phyloP scores from a whole-genome alignment of 2,797 vertebrate species.

The Cyclura pinguis region DNA sequence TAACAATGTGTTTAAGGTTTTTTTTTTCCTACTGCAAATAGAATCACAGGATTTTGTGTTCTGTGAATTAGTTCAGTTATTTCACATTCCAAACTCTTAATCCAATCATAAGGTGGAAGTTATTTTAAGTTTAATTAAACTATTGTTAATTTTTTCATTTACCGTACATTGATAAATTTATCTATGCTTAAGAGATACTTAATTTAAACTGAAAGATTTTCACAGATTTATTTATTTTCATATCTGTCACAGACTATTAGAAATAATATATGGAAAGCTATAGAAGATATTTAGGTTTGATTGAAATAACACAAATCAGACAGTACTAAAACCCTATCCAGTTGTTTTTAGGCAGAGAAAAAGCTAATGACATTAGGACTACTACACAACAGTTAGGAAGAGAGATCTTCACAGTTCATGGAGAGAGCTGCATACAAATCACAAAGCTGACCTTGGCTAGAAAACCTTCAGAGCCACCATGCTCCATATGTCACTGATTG shows the following conservation, averaged over 20 bases:
- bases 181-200: constrained; percentile 42
- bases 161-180: constrained; percentile 42
- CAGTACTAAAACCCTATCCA: constrained; percentile 14
- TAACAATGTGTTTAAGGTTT: constrained; percentile 59
- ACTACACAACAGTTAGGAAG: neutral
- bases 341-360: constrained; percentile 21
- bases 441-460: neutral
- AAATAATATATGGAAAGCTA: constrained; percentile 47
- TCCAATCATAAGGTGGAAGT: constrained; percentile 38
- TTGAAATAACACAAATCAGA: constrained; percentile 37
- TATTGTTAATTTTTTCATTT: constrained; percentile 44
- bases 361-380: neutral
- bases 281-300: constrained; percentile 39
- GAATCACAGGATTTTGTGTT: constrained; percentile 44
- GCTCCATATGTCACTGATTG: neutral
- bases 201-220: constrained; percentile 55
- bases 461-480: neutral
- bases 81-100: constrained; percentile 39
- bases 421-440: neutral
- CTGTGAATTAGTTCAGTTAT: constrained; percentile 34
- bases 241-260: constrained; percentile 46
- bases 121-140: constrained; percentile 42
- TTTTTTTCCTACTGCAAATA: constrained; percentile 58
- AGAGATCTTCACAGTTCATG: neutral
- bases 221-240: constrained; percentile 57